These are phyloP conservation scores for Dasypus novemcinctus DNA, from an alignment of 2,113 vertebrate species.

Conservation along the genomic window DNA sequence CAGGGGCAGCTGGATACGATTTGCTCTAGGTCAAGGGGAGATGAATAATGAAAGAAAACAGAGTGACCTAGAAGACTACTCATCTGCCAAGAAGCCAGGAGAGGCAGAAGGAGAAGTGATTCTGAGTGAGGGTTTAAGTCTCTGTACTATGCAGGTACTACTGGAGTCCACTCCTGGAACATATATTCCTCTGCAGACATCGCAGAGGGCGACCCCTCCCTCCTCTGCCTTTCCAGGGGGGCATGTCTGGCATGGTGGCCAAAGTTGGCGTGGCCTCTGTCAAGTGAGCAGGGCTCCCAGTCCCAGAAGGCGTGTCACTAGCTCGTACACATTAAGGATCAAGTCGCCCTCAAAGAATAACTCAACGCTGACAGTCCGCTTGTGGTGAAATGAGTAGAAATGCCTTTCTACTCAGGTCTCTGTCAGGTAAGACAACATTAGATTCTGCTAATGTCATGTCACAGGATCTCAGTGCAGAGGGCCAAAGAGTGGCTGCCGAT, in stretches of 20 bases:
- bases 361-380: background rate
- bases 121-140: background rate
- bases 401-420: background rate
- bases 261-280: background rate
- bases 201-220: background rate
- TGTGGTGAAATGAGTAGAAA: background rate
- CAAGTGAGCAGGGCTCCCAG: too few species aligned
- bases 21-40: background rate
- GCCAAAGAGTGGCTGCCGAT: background rate
- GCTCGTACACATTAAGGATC: background rate
- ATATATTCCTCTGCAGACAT: too few species aligned
- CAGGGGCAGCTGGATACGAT: background rate
- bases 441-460: background rate
- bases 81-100: background rate
- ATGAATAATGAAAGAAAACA: background rate
- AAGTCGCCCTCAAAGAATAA: background rate
- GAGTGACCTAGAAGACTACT: background rate
- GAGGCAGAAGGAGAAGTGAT: background rate
- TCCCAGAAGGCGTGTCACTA: background rate
- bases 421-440: background rate
- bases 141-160: too few species aligned
- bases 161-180: rapidly evolving
- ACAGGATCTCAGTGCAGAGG: background rate
- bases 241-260: too few species aligned
- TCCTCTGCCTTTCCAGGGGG: background rate